phyloP scores from a whole-genome alignment of 2,888 invertebrate species.

The Argynnis bischoffii region DNA sequence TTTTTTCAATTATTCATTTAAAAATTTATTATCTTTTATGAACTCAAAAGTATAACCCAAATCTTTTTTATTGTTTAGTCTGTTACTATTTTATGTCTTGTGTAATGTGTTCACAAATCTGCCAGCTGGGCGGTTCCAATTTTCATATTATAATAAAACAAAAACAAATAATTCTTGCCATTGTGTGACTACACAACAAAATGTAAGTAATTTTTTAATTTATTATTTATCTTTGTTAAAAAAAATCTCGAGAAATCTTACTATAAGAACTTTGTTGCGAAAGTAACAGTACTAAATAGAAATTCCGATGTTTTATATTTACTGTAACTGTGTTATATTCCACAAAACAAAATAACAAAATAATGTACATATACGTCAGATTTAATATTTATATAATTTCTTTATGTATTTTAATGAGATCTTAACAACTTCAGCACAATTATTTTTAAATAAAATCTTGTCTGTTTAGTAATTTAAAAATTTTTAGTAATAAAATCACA shows the following conservation, averaged over 20 bases:
- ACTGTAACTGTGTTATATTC: constrained; percentile 30
- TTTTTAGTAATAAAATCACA: no score
- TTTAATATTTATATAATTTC: no score
- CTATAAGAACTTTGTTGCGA: constrained; percentile 33
- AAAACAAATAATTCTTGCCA: constrained; percentile 36
- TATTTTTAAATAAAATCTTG: no score
- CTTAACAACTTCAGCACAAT: no score
- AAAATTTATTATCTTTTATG: neutral
- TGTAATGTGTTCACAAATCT: constrained; percentile 44
- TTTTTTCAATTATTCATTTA: neutral
- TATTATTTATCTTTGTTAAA: constrained; percentile 12
- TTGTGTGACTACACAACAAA: constrained; percentile 40
- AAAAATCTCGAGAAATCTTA: neutral
- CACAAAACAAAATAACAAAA: constrained; percentile 19
- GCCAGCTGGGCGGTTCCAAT: constrained; percentile 78
- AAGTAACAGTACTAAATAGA: constrained; percentile 42
- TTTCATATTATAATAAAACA: constrained; percentile 48
- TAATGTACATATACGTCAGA: no score
- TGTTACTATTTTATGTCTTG: constrained; percentile 23
- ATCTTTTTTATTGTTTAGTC: constrained; percentile 15
- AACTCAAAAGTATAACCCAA: constrained; percentile 19
- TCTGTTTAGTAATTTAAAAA: no score
- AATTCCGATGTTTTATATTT: constrained; percentile 33
- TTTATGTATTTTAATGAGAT: no score
- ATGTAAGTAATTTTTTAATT: constrained; percentile 47